Evolutionary conservation across 1,140 invertebrate genomes (phyloP), one percentile per base, ranked within the genome.

Genomic region (Agraylea sexmaculata): DNA sequence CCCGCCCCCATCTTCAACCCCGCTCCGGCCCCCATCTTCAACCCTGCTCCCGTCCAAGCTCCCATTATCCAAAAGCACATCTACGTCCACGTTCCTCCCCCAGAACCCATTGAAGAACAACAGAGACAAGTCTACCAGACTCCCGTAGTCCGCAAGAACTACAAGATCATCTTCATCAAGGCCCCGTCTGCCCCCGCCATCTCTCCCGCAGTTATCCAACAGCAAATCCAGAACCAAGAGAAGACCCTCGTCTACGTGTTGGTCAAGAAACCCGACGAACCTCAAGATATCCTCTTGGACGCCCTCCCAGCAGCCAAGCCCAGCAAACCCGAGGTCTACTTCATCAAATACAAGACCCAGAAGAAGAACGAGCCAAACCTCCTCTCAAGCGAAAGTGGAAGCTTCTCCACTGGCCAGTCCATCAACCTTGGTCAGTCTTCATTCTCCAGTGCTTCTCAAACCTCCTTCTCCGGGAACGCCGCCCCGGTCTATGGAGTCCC

Each of bases 111-210:
- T 49, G 73, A 77, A 52, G 67, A 74, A 45, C 70, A 68, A 50
- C 61, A 68, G 42, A 70, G 73, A 11, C 63, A 67, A 23, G 68
- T 72, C 22, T 58, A 66, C 38, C 59, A 64, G 1, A 63, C 72
- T 1, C 71, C 71, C 28, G 74, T 74, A 36, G 64, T 81, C 19
- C 80, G 83, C 57, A 87, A 87, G 51, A 83, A 87, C 57, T 87
- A 87, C 71, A 86, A 87, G 56, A 87, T 85, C 53, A 83, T 87
- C 59, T 87, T 87, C 73, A 87, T 88, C 60, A 87, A 87, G 69
- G 83, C 85, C 22, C 84, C 85, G 40, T 75, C 81, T 33, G 71
- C 79, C 31, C 78, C 82, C 19, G 74, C 80, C 37, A 80, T 82
- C 27, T 76, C 75, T 37, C 80, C 78, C 3, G 80, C 82, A 31